phyloP scores from a whole-genome alignment of 2,113 vertebrate species.

The Pycnonotus jocosus region DNA sequence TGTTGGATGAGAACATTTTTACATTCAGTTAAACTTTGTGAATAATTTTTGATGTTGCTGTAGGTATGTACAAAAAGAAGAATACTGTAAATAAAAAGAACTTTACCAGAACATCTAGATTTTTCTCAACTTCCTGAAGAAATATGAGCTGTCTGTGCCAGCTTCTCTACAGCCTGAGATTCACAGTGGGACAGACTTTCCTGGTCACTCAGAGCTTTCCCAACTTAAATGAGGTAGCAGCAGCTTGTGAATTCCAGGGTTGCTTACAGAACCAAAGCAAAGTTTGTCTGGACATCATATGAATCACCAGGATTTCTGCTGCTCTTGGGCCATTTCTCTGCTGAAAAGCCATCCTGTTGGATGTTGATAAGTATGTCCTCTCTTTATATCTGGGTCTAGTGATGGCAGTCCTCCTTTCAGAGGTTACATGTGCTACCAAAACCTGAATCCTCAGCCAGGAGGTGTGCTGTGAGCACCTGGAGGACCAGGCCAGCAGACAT shows the following conservation, averaged over 20 bases:
- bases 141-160: not conserved
- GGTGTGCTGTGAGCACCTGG: not conserved
- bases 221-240: not conserved
- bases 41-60: constrained; percentile 67
- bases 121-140: constrained; percentile 65
- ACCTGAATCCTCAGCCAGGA: not conserved
- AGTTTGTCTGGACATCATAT: not conserved
- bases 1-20: constrained; percentile 59
- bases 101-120: constrained; percentile 58
- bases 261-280: not conserved
- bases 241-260: not conserved
- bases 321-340: not conserved
- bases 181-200: not conserved
- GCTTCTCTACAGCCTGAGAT: not conserved
- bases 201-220: not conserved
- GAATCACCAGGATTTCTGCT: not conserved
- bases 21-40: constrained; percentile 65
- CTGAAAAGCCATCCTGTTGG: not conserved
- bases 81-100: constrained; percentile 71
- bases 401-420: not conserved
- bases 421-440: not conserved
- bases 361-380: not conserved
- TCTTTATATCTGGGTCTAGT: not conserved
- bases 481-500: not conserved
- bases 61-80: constrained; percentile 66